A percentile compares a stretch with the other conserved stretches of the same genome.
phyloP scores from a whole-genome alignment of 2,113 vertebrate genomes.

The Stictonetta naevosa region DNA sequence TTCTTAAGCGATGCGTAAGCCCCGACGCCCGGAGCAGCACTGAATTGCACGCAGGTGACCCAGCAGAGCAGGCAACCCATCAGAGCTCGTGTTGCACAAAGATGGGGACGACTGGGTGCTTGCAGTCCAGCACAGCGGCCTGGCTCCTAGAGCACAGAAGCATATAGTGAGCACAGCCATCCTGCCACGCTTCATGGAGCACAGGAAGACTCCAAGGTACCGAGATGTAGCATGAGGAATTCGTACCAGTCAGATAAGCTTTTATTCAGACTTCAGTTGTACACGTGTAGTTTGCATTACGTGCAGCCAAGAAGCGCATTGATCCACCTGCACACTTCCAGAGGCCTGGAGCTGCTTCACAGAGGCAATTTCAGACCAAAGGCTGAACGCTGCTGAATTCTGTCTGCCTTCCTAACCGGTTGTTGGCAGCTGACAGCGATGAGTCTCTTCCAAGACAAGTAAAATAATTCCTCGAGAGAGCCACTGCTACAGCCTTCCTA shows the following conservation, averaged over 20 bases:
- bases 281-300: accelerated
- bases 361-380: background rate
- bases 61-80: background rate
- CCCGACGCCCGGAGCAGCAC: accelerated
- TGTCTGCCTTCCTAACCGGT: background rate
- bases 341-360: background rate
- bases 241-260: accelerated
- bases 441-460: background rate
- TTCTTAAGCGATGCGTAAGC: background rate
- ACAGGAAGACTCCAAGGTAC: background rate
- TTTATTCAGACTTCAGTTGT: background rate
- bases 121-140: background rate
- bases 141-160: background rate
- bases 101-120: background rate
- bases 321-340: accelerated
- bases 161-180: accelerated
- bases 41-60: background rate
- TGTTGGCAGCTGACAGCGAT: background rate
- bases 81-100: background rate
- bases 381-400: background rate
- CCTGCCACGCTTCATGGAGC: background rate
- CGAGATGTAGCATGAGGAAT: accelerated
- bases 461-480: background rate
- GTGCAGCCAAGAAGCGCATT: accelerated
- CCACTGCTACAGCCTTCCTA: background rate